Base-by-base conservation (phyloP, 2,113 vertebrate species). In the Charina bottae region DNA sequence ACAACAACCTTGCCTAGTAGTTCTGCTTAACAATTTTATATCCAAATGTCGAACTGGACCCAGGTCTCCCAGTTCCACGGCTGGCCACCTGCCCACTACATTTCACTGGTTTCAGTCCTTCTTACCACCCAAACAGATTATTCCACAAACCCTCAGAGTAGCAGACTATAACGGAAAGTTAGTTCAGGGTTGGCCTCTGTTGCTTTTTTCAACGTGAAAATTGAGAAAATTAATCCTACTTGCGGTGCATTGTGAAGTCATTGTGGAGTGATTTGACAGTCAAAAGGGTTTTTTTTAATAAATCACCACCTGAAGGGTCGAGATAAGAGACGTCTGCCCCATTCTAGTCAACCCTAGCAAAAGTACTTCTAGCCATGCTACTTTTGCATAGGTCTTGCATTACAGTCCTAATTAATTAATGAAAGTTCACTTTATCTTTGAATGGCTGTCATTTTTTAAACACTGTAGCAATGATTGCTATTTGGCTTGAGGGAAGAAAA, bases 401-500 rank as follows among this genome's bases (percentile, higher is more conserved):
- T 89, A 33, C 93, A 90, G 68, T 2, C 86, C 83, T 91, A 54
- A 85, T 89, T 93, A 72, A 89, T 91, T 95, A 94, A 94, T 83
- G 93, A 95, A 94, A 89, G 46, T 42, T 87, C 93, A 59, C 83
- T 92, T 94, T 95, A 95, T 88, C 89, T 84, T 56, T 42, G 59
- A 91, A 78, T 68, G 90, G 92, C 85, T 93, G 94, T 94, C 59
- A 90, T 92, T 92, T 94, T 85, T 83, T 87, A 94, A 95, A 90
- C 78, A 92, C 64, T 92, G 56, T 90, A 87, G 87, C 87, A 92
- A 94, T 26, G 62, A 90, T 64, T 91, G 92, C 60, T 94, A 58
- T 93, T 94, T 94, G 87, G 90, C 92, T 93, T 42, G 59, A 95
- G 93, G 89, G 93, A 28, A 90, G 83, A 94, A 85, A 93, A 94